Conservation (phyloP, 2,113 vertebrate genomes). For the Gopherus evgoodei region DNA sequence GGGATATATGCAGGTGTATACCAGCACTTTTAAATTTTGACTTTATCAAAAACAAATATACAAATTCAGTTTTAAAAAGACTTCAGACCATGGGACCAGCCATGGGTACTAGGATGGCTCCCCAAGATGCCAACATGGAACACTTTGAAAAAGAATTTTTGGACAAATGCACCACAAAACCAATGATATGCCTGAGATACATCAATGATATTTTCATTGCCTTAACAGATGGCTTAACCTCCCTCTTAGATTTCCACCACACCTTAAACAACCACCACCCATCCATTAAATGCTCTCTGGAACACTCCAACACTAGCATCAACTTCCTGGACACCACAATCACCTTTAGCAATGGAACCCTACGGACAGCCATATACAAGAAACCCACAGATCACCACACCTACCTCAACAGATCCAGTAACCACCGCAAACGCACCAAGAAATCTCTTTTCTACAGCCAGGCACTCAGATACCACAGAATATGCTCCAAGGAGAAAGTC, state of each 20-base stretch:
- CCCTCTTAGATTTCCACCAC: neutral
- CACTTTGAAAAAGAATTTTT: neutral
- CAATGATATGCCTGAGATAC: neutral
- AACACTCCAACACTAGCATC: no score
- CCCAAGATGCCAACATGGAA: neutral
- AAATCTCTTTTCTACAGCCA: no score
- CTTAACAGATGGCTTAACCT: neutral
- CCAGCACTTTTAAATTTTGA: neutral
- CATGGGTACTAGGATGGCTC: neutral
- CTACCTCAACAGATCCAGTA: no score
- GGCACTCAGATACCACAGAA: no score
- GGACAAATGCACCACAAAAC: neutral
- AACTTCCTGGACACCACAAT: no score
- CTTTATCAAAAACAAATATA: neutral
- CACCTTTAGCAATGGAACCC: no score
- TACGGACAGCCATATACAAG: no score
- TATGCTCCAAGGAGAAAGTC: no score
- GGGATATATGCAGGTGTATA: neutral
- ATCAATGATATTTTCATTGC: no score
- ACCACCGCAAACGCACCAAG: no score
- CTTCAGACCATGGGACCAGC: neutral
- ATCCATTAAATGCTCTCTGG: neutral
- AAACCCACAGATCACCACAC: no score
- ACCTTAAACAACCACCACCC: neutral
- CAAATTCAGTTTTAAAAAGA: neutral